Evolutionary conservation across 2,888 invertebrate genomes (phyloP), one percentile per base, ranked within the genome.

Genomic region (Polyommatus icarus): DNA sequence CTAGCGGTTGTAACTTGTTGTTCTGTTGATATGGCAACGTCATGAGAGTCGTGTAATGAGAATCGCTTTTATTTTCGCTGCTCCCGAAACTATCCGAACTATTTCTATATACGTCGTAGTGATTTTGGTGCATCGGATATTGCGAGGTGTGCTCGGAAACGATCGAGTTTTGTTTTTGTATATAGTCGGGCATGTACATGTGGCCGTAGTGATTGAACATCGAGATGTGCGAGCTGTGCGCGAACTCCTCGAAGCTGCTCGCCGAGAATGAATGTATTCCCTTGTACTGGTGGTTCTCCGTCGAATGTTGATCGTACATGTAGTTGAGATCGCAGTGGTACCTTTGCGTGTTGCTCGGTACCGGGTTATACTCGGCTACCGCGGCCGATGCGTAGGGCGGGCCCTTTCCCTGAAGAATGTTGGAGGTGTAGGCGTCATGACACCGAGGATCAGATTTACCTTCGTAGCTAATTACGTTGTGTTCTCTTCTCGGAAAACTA

Each of bases 11-110:
- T 83, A 97, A 92, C 90, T 97, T 96, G 90, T 95, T 96, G 86
- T 95, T 95, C 90, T 87, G 88, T 86, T 95, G 94, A 90, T 95
- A 95, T 90, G 94, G 91, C 82, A 96, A 95, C 78, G 96, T 95
- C 90, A 95, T 96, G 84, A 97, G 90, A 85, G 95, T 96, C 67
- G 96, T 96, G 88, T 97, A 97, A 82, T 91, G 88, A 83, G 96
- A 94, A 76, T 94, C 92, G 81, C 85, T 88, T 83, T 94, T 92
- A 83, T 88, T 93, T 83, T 96, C 96, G 81, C 87, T 84, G 84
- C 89, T 93, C 81, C 89, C 93, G 81, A 87, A 85, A 87, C 88
- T 88, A 82, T 90, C 92, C 76, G 87, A 81, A 79, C 85, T 85
- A 82, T 87, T 91, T 86, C 93, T 94, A 82, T 93, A 94, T 83